Evolutionary conservation across 2,888 invertebrate genomes (phyloP), one percentile per base, ranked within the genome.

Genomic region (Limnephilus marmoratus): DNA sequence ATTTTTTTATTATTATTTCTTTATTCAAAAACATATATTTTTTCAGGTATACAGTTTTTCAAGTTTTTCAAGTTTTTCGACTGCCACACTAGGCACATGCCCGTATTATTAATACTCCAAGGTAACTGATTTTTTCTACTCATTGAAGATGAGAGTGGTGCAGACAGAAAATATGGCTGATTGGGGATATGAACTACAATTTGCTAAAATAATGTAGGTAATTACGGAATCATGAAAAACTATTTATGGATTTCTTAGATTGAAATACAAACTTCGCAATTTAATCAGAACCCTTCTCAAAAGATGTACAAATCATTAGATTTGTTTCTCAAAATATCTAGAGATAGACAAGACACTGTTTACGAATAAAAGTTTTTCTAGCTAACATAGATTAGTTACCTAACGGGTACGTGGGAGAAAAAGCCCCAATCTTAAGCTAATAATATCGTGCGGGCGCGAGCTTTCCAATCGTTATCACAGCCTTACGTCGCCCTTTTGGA

Each of bases 391-490:
- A 68, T 68, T 68, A 68, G 68, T 68, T 68, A 68, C 68, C 68
- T 68, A 4, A 68, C 24, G 68, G 24, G 11, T 9, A 68, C 68
- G 68, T n/a, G 68, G 24, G n/a, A n/a, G 68, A 68, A 68, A 53
- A 15, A 68, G 68, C 68, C 24, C n/a, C 68, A 68, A n/a, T 68
- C 68, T 68, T n/a, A 68, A 68, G 24, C 68, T 68, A 68, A 86
- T 86, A 86, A 86, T 49, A 86, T 49, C 86, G 49, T 86, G 49
- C 86, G 45, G 45, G 86, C n/a, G 45, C 2, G 49, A 45, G 86
- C 86, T 86, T 86, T 86, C 13, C n/a, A 45, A 86, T 49, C 86
- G 41, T 86, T 86, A 86, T 86, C 86, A 83, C 83, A 86, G 86
- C 29, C n/a, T 86, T 86, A 15, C 45, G 86, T 45, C 12, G 29